Conservation (phyloP, 2,888 invertebrate genomes). For the Calliphora vomitoria region DNA sequence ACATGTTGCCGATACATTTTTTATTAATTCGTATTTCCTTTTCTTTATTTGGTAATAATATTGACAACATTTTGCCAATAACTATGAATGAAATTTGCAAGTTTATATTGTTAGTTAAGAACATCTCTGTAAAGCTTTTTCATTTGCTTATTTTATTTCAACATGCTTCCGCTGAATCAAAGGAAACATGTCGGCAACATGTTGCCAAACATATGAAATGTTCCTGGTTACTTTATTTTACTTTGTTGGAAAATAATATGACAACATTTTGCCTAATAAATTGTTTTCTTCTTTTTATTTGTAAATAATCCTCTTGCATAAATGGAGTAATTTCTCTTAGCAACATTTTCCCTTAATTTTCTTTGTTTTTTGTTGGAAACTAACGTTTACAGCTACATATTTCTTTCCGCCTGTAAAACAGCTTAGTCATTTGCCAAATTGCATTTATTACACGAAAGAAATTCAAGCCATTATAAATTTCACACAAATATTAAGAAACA, state of each 20-base stretch:
- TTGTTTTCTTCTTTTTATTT: no score
- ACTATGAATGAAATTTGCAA: no score
- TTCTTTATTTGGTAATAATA: not conserved
- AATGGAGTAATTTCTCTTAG: slow-evolving; percentile 10
- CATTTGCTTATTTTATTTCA: no score
- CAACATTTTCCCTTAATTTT: not conserved
- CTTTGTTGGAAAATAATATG: no score
- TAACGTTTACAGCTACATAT: not conserved
- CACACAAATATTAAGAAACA: slow-evolving; percentile 60
- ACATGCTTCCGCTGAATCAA: no score
- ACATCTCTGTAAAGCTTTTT: no score
- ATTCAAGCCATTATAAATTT: slow-evolving; percentile 43
- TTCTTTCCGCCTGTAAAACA: slow-evolving; percentile 1
- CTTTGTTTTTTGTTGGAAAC: not conserved
- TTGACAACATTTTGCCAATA: no score
- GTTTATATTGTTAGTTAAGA: no score
- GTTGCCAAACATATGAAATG: no score
- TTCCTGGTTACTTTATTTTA: no score
- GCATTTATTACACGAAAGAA: slow-evolving; percentile 46
- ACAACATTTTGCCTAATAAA: no score
- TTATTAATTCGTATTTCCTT: not conserved
- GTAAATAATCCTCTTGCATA: not conserved
- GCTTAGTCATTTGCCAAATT: slow-evolving; percentile 38
- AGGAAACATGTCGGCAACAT: no score
- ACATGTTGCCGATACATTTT: not conserved